These are phyloP conservation scores for Coregonus sp. DNA, from an alignment of 2,797 vertebrate genomes.

Conservation along the genomic window DNA sequence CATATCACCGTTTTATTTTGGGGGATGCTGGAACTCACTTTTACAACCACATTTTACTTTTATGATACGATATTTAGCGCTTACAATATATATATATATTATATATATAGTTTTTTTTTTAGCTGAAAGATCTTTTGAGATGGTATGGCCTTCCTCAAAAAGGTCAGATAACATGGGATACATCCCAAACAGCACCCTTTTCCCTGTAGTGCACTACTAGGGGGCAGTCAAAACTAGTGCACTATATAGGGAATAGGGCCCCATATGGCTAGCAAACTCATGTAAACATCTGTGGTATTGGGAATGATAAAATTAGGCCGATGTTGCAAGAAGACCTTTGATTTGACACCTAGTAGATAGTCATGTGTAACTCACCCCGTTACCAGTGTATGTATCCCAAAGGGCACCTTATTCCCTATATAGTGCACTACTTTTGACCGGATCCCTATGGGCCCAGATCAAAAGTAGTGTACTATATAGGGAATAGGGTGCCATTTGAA, in stretches of 20 bases:
- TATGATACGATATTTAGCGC: no score
- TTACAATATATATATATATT: no score
- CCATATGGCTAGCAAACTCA: background rate
- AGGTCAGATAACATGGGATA: slow-evolving; percentile 71
- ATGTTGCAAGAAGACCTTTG: slow-evolving; percentile 12
- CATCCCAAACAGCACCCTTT: background rate
- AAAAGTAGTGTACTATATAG: no score
- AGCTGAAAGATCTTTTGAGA: slow-evolving; percentile 70
- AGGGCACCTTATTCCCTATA: no score
- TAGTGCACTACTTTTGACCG: no score
- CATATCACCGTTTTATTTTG: no score
- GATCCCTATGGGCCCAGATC: no score
- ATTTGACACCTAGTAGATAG: background rate
- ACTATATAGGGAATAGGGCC: background rate
- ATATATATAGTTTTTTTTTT: slow-evolving; percentile 14
- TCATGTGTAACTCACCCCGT: background rate
- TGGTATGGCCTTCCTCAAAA: slow-evolving; percentile 92
- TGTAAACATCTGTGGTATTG: background rate
- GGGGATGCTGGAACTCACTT: no score
- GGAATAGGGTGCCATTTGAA: background rate
- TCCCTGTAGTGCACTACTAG: background rate
- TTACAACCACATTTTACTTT: no score
- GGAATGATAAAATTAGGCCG: background rate
- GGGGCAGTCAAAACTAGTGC: background rate
- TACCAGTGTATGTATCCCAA: no score